A percentile compares a stretch with the other conserved stretches of the same genome.
Evolutionary conservation across 2,113 vertebrate genomes (phyloP).

Genomic region (Toxotes chatareus): DNA sequence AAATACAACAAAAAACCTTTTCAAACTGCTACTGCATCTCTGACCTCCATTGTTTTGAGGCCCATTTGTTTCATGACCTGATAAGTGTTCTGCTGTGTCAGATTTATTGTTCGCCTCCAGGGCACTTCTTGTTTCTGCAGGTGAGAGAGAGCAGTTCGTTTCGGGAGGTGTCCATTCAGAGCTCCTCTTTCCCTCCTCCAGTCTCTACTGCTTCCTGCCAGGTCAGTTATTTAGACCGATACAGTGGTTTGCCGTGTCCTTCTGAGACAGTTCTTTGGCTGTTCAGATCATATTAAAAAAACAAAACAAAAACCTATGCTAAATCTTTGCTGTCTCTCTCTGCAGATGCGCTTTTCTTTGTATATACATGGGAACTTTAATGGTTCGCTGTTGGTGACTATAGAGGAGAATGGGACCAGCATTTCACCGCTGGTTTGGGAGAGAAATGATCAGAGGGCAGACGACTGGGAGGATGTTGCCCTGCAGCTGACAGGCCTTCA

Average conservation of each 20-base stretch:
- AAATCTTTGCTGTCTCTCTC: constrained; percentile 6
- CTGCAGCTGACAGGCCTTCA: constrained; percentile 84
- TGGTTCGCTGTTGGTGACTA: constrained; percentile 86
- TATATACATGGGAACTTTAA: constrained; percentile 88
- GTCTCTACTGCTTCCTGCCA: constrained; percentile 81
- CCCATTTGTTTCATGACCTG: background rate
- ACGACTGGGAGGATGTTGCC: constrained; percentile 87
- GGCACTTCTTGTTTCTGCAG: constrained; percentile 88
- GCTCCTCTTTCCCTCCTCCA: constrained; percentile 81
- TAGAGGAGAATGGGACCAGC: constrained; percentile 79
- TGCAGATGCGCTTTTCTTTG: constrained; percentile 88
- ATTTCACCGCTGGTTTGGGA: constrained; percentile 82
- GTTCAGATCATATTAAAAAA: background rate
- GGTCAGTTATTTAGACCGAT: constrained; percentile 74
- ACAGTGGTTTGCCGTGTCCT: background rate
- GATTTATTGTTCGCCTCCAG: constrained; percentile 72
- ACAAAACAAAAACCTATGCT: background rate
- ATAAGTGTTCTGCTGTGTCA: constrained; percentile 18
- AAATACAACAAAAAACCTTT: background rate
- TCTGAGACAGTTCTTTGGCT: background rate
- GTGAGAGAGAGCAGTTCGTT: constrained; percentile 73
- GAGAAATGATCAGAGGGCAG: constrained; percentile 80
- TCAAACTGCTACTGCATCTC: background rate
- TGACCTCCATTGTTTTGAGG: background rate
- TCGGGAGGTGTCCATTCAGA: constrained; percentile 78